A percentile compares a stretch with the other conserved stretches of the same genome.
These are phyloP conservation scores for Tortrix viridana DNA, from an alignment of 2,888 invertebrate genomes.

Conservation along the genomic window DNA sequence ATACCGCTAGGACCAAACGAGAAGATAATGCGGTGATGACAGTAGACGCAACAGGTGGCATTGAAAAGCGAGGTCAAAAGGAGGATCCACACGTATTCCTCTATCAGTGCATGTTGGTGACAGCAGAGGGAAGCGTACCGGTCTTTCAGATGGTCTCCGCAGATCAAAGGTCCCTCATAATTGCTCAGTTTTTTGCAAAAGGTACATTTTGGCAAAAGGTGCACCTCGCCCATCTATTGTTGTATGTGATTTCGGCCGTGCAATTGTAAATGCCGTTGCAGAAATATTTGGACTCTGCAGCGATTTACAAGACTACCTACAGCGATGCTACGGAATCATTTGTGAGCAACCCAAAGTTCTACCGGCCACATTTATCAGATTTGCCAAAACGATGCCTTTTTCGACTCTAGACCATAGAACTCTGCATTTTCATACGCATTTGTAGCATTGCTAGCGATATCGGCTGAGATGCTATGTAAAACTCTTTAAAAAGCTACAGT, in stretches of 20 bases:
- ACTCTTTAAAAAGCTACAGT: too few species aligned
- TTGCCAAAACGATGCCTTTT: too few species aligned
- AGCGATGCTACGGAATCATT: constrained; percentile 11
- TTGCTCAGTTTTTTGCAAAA: constrained; percentile 5
- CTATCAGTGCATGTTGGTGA: constrained; percentile 7
- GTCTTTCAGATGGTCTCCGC: constrained; percentile 4
- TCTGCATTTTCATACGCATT: too few species aligned
- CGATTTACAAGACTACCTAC: constrained; percentile 7
- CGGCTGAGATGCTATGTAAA: too few species aligned
- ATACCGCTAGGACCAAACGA: constrained; percentile 1
- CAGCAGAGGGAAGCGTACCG: background rate
- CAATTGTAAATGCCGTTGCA: constrained; percentile 5
- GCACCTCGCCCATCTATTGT: background rate
- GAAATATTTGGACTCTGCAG: constrained; percentile 35
- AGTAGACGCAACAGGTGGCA: too few species aligned
- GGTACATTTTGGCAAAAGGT: background rate
- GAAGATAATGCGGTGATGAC: background rate
- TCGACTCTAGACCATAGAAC: too few species aligned
- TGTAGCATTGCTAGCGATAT: too few species aligned
- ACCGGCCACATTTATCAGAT: constrained; percentile 14
- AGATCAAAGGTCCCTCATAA: constrained; percentile 2
- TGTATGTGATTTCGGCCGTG: background rate
- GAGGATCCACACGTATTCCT: constrained; percentile 8
- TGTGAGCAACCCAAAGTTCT: background rate
- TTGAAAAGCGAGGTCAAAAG: background rate